phyloP scores from a whole-genome alignment of 2,888 invertebrate genomes.

The Cheilosia vernalis region DNA sequence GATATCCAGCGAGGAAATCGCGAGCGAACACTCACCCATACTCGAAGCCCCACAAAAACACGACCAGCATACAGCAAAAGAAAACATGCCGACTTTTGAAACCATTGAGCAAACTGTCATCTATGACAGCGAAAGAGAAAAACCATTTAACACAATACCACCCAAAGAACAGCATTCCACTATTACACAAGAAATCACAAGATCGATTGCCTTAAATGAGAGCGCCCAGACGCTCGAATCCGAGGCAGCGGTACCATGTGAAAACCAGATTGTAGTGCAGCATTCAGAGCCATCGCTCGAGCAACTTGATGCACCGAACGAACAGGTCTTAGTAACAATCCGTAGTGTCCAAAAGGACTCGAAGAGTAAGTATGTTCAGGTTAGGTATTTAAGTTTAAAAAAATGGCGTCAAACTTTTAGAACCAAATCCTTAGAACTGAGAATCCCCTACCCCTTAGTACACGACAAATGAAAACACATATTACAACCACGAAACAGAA shows the following conservation, averaged over 20 bases:
- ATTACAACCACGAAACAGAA: slow-evolving; percentile 70
- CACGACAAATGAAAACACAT: slow-evolving; percentile 77
- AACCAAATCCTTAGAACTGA: slow-evolving; percentile 75
- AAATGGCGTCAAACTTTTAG: slow-evolving; percentile 82
- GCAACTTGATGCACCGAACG: slow-evolving; percentile 13
- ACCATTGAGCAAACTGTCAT: slow-evolving; percentile 55
- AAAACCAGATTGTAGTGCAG: slow-evolving; percentile 27
- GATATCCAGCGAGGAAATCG: slow-evolving; percentile 62
- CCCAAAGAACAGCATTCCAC: slow-evolving; percentile 55
- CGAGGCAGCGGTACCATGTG: slow-evolving; percentile 40
- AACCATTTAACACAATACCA: slow-evolving; percentile 46
- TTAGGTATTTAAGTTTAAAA: slow-evolving; percentile 72
- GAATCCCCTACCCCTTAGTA: slow-evolving; percentile 79
- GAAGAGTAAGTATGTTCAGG: slow-evolving; percentile 77
- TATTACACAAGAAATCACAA: slow-evolving; percentile 56
- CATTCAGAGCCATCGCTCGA: slow-evolving; percentile 21
- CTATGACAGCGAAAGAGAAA: slow-evolving; percentile 70
- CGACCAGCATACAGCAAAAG: slow-evolving; percentile 53
- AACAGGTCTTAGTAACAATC: slow-evolving; percentile 47
- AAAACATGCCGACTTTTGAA: slow-evolving; percentile 57
- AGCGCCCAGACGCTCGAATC: slow-evolving; percentile 53
- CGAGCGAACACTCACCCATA: slow-evolving; percentile 62
- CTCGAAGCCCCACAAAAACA: slow-evolving; percentile 43
- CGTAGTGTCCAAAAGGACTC: slow-evolving; percentile 58
- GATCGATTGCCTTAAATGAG: slow-evolving; percentile 63